Evolutionary conservation across 2,888 invertebrate genomes (phyloP), one percentile per base, ranked within the genome.

Genomic region (Apodemia mormo): DNA sequence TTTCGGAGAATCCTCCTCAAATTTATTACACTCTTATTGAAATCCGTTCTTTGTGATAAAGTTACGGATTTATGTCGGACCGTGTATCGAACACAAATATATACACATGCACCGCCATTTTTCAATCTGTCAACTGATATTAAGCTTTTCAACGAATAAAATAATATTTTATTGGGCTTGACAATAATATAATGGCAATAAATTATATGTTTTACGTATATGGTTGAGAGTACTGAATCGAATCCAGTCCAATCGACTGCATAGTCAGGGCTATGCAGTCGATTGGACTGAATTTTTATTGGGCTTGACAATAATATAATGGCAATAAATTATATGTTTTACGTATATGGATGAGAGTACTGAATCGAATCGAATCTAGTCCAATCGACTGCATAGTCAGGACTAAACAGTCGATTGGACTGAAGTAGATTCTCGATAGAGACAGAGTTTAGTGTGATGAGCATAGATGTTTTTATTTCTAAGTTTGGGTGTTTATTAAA

Each of bases 21-120:
- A 86, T 86, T 86, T 86, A 86, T 86, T 76, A 80, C 80, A 73
- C 71, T 74, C 81, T 73, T 76, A 77, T 77, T 77, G 76, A 76
- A 75, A 75, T 74, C 75, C 75, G 69, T 75, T 76, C 77, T 77
- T 76, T 76, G 76, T 72, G 76, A 76, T 76, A 77, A 77, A 75
- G 71, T 75, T 74, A 68, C 76, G 77, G 76, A 81, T 82, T 82
- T 82, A 82, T 81, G 78, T 78, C 76, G 75, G 74, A 69, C 33
- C 70, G 71, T 70, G 70, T 72, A 69, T 72, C 71, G 68, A 70
- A 75, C 72, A 75, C 45, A 45, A 45, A 45, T 45, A 43, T 71
- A 73, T 71, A 69, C 72, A 74, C 73, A 69, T 73, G 65, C 56
- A 65, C 69, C 66, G 65, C 68, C 74, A 75, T 75, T 73, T 74